phyloP scores from a whole-genome alignment of 2,888 invertebrate genomes.

The Diarsia rubi region DNA sequence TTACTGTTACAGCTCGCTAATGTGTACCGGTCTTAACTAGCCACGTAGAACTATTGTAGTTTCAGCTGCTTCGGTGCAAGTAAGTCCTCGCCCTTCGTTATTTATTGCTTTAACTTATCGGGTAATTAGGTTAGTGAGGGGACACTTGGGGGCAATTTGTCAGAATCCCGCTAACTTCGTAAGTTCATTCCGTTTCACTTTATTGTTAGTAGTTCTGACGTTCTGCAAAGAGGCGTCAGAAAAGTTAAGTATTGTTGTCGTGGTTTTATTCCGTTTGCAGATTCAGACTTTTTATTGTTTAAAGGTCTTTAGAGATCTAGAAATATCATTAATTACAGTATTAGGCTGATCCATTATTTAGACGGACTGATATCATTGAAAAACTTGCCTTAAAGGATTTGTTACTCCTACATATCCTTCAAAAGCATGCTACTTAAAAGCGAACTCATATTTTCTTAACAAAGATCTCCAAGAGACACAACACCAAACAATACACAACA shows the following conservation, averaged over 20 bases:
- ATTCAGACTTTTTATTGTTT: background rate
- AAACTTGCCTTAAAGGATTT: background rate
- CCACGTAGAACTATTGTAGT: conserved; percentile 48
- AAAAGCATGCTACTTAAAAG: background rate
- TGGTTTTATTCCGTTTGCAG: conserved; percentile 11
- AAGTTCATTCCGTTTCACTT: conserved; percentile 72
- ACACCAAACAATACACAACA: conserved; percentile 35
- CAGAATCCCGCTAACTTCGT: conserved; percentile 74
- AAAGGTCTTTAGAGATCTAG: too few relatives aligned
- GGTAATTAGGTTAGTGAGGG: conserved; percentile 83
- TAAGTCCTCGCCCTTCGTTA: conserved; percentile 68
- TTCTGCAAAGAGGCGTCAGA: conserved; percentile 47
- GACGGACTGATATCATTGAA: background rate
- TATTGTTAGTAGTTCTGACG: conserved; percentile 65
- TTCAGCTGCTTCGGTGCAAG: conserved; percentile 45
- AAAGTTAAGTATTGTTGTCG: conserved; percentile 38
- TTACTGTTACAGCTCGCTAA: conserved; percentile 15
- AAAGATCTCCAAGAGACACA: conserved; percentile 2
- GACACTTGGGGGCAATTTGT: conserved; percentile 84
- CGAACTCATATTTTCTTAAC: background rate
- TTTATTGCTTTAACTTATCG: conserved; percentile 83
- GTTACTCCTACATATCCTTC: background rate
- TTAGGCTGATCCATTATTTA: background rate
- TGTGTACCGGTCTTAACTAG: conserved; percentile 48
- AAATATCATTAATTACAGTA: background rate